Evolutionary conservation across 1,140 invertebrate species (phyloP).

Genomic region (Bombus confusus): DNA sequence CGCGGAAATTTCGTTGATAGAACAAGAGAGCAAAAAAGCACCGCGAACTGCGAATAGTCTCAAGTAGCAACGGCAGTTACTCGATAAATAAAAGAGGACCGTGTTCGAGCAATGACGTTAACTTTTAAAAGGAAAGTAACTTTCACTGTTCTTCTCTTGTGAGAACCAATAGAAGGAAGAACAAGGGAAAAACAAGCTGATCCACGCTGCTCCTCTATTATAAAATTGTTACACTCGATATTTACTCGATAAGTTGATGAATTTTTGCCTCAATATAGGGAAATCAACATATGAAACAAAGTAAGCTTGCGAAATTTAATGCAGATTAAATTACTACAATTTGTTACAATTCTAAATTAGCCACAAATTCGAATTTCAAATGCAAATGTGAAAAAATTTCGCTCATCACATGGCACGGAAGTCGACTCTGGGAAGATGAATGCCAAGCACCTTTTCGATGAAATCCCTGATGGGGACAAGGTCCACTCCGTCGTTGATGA

Average conservation of each 20-base stretch:
- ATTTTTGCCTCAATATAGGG: neutral
- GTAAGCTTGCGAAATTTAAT: neutral
- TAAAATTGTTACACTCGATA: conserved; percentile 75
- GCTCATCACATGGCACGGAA: too few relatives aligned
- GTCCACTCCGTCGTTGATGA: conserved; percentile 25
- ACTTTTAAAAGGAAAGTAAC: conserved; percentile 75
- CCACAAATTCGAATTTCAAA: neutral
- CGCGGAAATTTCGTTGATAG: conserved; percentile 18
- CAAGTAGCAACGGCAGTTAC: conserved; percentile 33
- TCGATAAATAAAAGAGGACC: conserved; percentile 74
- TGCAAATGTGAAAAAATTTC: too few relatives aligned
- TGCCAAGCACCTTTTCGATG: conserved; percentile 14
- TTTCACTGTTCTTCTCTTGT: too few relatives aligned
- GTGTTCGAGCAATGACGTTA: conserved; percentile 73
- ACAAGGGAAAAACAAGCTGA: neutral
- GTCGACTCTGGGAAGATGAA: neutral
- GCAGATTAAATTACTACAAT: neutral
- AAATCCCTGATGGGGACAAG: neutral
- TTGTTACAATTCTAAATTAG: neutral
- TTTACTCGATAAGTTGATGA: neutral
- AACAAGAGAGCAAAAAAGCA: conserved; percentile 56
- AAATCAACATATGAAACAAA: neutral
- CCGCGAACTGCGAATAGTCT: conserved; percentile 69
- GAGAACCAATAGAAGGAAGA: neutral
- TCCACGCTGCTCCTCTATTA: conserved; percentile 56